Conservation (phyloP, 2,113 vertebrate species). For the Neolamprologus modestus region DNA sequence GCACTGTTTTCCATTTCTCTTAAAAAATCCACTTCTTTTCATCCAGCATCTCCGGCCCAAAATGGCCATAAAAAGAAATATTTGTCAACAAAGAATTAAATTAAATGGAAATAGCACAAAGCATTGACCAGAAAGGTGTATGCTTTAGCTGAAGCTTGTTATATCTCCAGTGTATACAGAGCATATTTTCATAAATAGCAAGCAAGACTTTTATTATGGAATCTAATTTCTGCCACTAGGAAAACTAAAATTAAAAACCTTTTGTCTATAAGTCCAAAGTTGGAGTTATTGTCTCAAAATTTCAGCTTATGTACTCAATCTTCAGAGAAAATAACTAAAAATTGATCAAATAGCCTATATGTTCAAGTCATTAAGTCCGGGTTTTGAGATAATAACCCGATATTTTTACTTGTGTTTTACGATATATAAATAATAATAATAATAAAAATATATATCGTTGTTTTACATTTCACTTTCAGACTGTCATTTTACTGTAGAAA, state of each 20-base stretch:
- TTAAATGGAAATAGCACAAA: neutral
- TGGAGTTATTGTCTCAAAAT: neutral
- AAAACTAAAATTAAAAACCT: neutral
- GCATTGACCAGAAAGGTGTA: neutral
- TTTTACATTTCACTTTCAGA: neutral
- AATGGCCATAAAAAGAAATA: neutral
- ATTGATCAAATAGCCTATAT: neutral
- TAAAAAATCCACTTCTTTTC: neutral
- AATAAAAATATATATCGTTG: neutral
- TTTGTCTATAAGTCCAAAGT: neutral
- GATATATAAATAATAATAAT: neutral
- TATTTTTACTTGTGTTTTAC: neutral
- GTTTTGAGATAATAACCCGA: neutral
- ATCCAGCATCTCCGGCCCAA: neutral
- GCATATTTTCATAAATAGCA: neutral
- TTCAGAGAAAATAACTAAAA: neutral
- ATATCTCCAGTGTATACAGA: neutral
- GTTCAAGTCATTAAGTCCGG: neutral
- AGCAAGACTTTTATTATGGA: neutral
- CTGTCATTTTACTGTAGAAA: neutral
- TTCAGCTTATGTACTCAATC: neutral
- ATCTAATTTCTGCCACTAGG: neutral
- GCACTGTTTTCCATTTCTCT: neutral
- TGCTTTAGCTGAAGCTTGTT: neutral
- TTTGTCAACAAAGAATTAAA: neutral